Conservation (phyloP, 1,140 invertebrate species). For the Drosophila ananassae region DNA sequence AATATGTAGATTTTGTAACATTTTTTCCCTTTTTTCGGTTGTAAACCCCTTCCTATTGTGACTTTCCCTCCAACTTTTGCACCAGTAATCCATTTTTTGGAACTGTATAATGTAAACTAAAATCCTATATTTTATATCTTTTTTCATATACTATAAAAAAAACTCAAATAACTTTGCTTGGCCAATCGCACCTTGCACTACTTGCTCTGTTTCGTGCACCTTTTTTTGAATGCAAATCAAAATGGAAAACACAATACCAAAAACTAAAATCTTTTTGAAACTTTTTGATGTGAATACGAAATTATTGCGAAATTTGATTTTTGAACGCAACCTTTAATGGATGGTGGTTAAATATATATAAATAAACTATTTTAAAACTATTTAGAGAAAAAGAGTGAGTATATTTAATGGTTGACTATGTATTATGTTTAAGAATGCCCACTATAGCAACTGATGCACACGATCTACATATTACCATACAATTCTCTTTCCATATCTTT, state of each 20-base stretch:
- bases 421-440: conserved; percentile 79
- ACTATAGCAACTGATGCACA: conserved; percentile 61
- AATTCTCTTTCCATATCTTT: conserved; percentile 36
- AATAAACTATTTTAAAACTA: conserved; percentile 72
- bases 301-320: conserved; percentile 83
- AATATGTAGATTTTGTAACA: conserved; percentile 78
- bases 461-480: conserved; percentile 39
- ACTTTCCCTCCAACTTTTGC: conserved; percentile 49
- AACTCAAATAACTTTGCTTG: conserved; percentile 77
- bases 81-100: conserved; percentile 54
- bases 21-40: conserved; percentile 40
- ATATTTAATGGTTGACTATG: conserved; percentile 75
- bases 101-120: conserved; percentile 79
- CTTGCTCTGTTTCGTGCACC: conserved; percentile 82
- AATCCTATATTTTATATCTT: conserved; percentile 80
- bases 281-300: conserved; percentile 80
- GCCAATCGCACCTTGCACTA: conserved; percentile 81
- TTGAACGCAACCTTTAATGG: conserved; percentile 83
- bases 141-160: conserved; percentile 71
- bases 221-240: conserved; percentile 81
- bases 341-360: conserved; percentile 75
- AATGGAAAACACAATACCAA: conserved; percentile 64
- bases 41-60: conserved; percentile 19
- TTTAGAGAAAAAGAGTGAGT: conserved; percentile 83
- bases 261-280: conserved; percentile 71